A percentile compares a stretch with the other conserved stretches of the same genome.
Evolutionary conservation across 2,888 invertebrate genomes (phyloP).

Genomic region (Epicampocera succincta): DNA sequence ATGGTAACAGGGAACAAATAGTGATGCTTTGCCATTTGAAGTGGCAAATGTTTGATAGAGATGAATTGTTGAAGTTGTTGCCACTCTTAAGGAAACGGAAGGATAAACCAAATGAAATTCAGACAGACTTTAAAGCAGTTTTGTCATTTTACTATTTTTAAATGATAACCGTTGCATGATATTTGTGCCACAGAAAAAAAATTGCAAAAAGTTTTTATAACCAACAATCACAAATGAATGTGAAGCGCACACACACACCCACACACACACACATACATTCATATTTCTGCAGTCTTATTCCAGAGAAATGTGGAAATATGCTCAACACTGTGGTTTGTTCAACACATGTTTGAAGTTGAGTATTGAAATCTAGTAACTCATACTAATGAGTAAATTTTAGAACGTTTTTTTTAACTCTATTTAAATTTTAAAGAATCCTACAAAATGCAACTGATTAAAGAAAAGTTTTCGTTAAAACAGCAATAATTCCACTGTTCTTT

Average conservation of each 20-base stretch:
- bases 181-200: background rate
- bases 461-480: too few relatives aligned
- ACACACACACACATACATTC: background rate
- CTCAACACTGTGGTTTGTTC: constrained; percentile 19
- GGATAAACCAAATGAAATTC: constrained; percentile 74
- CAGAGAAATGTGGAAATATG: background rate
- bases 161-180: constrained; percentile 71
- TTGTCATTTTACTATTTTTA: constrained; percentile 76
- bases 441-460: too few relatives aligned
- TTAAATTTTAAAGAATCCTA: too few relatives aligned
- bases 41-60: constrained; percentile 62
- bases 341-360: background rate
- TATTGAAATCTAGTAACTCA: too few relatives aligned
- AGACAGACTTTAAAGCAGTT: constrained; percentile 79
- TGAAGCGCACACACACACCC: constrained; percentile 1
- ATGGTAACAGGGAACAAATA: constrained; percentile 40
- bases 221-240: constrained; percentile 51
- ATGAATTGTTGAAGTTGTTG: constrained; percentile 63
- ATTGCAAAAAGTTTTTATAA: constrained; percentile 62
- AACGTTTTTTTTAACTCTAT: too few relatives aligned
- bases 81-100: constrained; percentile 63
- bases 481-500: constrained; percentile 12
- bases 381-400: too few relatives aligned
- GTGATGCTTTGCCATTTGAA: constrained; percentile 41
- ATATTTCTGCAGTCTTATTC: too few relatives aligned